phyloP scores from a whole-genome alignment of 2,888 invertebrate genomes.

The Monochamus alternatus region DNA sequence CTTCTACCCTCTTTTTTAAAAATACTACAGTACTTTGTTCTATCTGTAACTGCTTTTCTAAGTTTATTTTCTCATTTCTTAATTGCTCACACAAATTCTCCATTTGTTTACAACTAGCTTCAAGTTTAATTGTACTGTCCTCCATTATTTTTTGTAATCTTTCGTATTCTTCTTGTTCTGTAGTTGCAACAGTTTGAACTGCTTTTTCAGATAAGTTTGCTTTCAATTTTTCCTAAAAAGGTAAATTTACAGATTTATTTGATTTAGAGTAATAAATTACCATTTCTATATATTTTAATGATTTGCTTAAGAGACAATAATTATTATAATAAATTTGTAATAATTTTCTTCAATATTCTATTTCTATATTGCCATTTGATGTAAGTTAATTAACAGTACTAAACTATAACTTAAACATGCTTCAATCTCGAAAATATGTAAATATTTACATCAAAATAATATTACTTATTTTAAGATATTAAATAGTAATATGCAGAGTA shows the following conservation, averaged over 20 bases:
- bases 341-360: no score
- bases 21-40: conserved; percentile 61
- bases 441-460: no score
- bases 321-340: no score
- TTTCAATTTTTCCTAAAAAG: conserved; percentile 50
- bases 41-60: conserved; percentile 61
- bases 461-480: conserved; percentile 8
- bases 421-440: no score
- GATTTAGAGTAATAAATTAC: no score
- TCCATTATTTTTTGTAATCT: conserved; percentile 66
- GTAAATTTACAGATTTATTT: not conserved
- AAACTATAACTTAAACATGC: no score
- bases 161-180: conserved; percentile 60
- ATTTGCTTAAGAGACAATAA: no score
- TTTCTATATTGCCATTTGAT: no score
- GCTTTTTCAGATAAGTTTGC: conserved; percentile 39
- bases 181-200: conserved; percentile 61
- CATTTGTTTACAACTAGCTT: conserved; percentile 66
- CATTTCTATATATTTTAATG: no score
- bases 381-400: no score
- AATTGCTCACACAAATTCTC: conserved; percentile 65
- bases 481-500: no score
- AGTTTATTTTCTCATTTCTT: conserved; percentile 65
- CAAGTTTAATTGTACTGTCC: conserved; percentile 66
- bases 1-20: conserved; percentile 62